These are phyloP conservation scores for Glossophaga mutica DNA, from an alignment of 2,797 vertebrate genomes.

Conservation along the genomic window DNA sequence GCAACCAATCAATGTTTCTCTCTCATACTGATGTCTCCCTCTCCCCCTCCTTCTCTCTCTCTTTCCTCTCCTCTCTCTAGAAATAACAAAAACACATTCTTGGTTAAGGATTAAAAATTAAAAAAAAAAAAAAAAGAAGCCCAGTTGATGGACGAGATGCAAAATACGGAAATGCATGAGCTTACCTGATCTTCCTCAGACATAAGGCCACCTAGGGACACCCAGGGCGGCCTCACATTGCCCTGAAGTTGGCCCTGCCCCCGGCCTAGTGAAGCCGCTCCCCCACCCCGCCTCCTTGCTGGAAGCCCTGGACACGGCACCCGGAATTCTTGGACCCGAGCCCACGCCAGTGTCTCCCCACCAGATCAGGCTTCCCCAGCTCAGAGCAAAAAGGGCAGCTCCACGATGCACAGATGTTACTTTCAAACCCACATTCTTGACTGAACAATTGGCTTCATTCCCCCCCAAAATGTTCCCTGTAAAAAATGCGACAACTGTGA, in stretches of 20 bases:
- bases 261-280: slow-evolving; percentile 21
- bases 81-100: background rate
- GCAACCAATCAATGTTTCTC: background rate
- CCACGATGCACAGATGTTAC: background rate
- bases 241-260: background rate
- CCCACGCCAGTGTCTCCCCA: background rate
- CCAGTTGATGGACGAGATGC: background rate
- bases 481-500: background rate
- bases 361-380: background rate
- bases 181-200: background rate
- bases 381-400: background rate
- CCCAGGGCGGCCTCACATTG: slow-evolving; percentile 19
- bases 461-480: background rate
- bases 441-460: background rate
- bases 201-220: slow-evolving; percentile 27
- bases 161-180: background rate
- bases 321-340: background rate
- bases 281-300: background rate
- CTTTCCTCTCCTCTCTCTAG: background rate
- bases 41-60: no score
- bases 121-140: background rate
- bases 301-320: slow-evolving; percentile 46
- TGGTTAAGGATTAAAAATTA: background rate
- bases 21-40: no score
- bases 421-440: background rate